These are phyloP conservation scores for Serranus cabrilla DNA, from an alignment of 2,797 vertebrate species.

Conservation along the genomic window DNA sequence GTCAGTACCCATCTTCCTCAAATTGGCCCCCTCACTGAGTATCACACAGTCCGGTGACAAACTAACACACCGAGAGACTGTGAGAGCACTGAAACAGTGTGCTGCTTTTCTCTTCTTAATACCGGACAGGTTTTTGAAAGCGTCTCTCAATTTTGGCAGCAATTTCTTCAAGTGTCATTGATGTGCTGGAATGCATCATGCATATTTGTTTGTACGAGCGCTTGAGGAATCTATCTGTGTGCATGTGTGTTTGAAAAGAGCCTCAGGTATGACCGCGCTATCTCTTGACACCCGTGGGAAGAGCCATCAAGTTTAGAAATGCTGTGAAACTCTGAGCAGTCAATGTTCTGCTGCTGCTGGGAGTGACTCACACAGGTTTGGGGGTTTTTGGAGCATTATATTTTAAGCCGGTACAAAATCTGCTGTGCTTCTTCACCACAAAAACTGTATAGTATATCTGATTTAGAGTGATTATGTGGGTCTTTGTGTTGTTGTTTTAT, in stretches of 20 bases:
- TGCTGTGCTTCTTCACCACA: background rate
- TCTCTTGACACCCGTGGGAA: slow-evolving; percentile 39
- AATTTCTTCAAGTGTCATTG: slow-evolving; percentile 31
- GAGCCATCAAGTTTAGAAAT: slow-evolving; percentile 52
- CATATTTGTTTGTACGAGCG: slow-evolving; percentile 21
- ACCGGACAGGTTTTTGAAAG: slow-evolving; percentile 10
- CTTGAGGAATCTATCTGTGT: slow-evolving; percentile 22
- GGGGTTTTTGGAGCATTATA: slow-evolving; percentile 33
- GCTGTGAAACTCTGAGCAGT: slow-evolving; percentile 34
- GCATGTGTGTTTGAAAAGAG: slow-evolving; percentile 39
- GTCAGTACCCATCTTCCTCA: slow-evolving; percentile 68
- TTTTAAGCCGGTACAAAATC: slow-evolving; percentile 38
- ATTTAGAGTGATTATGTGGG: background rate
- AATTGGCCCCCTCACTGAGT: slow-evolving; percentile 59
- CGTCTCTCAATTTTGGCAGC: slow-evolving; percentile 37
- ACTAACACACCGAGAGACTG: slow-evolving; percentile 34
- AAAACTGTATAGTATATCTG: background rate
- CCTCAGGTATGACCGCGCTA: slow-evolving; percentile 32
- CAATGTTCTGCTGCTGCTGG: slow-evolving; percentile 49
- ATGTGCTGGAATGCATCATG: slow-evolving; percentile 24
- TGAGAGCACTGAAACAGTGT: slow-evolving; percentile 23
- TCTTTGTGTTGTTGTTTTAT: background rate
- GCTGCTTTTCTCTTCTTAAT: slow-evolving; percentile 39
- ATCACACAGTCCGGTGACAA: slow-evolving; percentile 51
- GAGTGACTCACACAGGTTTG: slow-evolving; percentile 54